These are phyloP conservation scores for Poecile montanus DNA, from an alignment of 2,797 vertebrate species.

Conservation along the genomic window DNA sequence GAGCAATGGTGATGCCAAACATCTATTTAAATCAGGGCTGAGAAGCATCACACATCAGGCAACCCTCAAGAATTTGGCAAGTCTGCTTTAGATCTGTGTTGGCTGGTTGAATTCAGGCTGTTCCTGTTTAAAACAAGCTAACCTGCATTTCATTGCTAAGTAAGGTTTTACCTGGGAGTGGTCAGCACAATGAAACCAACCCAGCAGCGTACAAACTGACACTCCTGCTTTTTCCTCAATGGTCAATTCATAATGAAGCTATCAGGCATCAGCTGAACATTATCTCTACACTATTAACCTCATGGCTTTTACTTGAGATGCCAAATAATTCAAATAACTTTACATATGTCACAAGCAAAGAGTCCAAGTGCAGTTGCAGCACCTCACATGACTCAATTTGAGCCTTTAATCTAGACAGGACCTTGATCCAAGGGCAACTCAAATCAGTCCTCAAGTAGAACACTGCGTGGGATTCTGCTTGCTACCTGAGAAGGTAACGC, in stretches of 20 bases:
- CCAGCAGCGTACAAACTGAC: not conserved
- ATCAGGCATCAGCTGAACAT: not conserved
- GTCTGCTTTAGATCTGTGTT: not conserved
- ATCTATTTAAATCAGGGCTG: not conserved
- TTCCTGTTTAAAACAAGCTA: not conserved
- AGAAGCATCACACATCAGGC: not conserved
- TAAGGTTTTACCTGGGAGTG: not conserved
- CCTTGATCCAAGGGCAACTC: not conserved
- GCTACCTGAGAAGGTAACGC: not conserved
- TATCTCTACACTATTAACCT: not conserved
- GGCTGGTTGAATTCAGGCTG: not conserved
- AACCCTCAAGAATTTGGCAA: not conserved
- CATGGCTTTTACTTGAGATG: not conserved
- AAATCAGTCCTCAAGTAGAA: not conserved
- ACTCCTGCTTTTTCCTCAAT: not conserved
- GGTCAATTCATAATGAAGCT: not conserved
- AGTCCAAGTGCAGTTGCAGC: not conserved
- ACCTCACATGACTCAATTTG: not conserved
- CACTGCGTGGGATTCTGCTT: not conserved
- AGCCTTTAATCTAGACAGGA: constrained; percentile 9
- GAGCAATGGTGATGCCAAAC: accelerated
- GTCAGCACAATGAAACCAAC: not conserved
- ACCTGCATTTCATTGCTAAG: not conserved
- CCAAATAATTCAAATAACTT: not conserved
- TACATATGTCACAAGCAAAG: not conserved